Base-by-base conservation (phyloP, 2,797 vertebrate genomes). In the Dicrostonyx torquatus region DNA sequence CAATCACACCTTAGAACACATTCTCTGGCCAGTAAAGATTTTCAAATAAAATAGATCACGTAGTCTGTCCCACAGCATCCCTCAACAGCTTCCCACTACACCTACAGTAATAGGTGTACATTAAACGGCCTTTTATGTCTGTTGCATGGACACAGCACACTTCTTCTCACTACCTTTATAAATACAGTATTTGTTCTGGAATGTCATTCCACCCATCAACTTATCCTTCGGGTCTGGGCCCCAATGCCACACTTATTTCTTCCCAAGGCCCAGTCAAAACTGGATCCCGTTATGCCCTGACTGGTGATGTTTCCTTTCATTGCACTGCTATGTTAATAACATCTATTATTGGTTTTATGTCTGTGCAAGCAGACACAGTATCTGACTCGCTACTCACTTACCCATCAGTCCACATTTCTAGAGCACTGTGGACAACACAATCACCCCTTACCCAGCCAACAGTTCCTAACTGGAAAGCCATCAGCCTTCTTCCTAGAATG, bases 181-280 rank as follows among this genome's bases (percentile, higher is more conserved):
- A 43, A 55, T 43, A 53, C 24, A 64, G 76, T 70, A 40, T 82
- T 87, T 64, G 43, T 45, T 68, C 87, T 58, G 2, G 50, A 96
- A 84, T n/a, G 24, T 48, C 70, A 29, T 79, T 93, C n/a, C 24
- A 62, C 29, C 48, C 58, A 72, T 66, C 64, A 90, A 88, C 26
- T 72, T 77, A 82, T 34, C 20, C 50, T 83, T 58, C 58, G 93
- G 53, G 73, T 78, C 50, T 92, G 45, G 37, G 34, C 62, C 87
- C 83, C 80, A 87, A n/a, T 31, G 55, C 53, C 64, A 89, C 17
- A 95, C 24, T 87, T 95, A 75, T 37, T 62, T 31, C 48, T 70
- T 50, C 29, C 48, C 72, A 72, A 89, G 80, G 2, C 22, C 58
- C 72, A 94, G 31, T 53, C 90, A 93, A 78, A 94, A 95, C 37